Evolutionary conservation across 2,888 invertebrate species (phyloP), one percentile per base, ranked within the genome.

Genomic region (Corythucha ciliata): DNA sequence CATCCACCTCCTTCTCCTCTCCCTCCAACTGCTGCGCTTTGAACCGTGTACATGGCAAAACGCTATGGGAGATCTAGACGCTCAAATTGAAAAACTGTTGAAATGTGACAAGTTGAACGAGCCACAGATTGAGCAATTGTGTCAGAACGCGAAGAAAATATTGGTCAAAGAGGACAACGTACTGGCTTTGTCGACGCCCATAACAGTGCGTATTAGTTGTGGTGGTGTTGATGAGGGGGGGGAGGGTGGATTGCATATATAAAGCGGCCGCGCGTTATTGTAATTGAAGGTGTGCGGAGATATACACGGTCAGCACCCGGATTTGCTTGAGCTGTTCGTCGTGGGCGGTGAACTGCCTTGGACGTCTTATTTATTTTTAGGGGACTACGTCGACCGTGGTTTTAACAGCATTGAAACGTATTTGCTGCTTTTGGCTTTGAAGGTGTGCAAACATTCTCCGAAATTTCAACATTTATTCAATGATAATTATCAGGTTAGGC

Each of bases 331-430:
- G 69, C 72, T 94, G 37, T 93, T 94, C 66, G 93, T 92, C 80
- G 96, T 97, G 14, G 97, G 97, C 32, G 97, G 97, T 14, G 92
- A 96, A 78, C 93, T 97, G 46, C 98, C 98, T 8, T 93, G 94
- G 69, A 97, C 96, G 58, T 98, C 97, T 71, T 98, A 98, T 69
- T 75, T 98, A 56, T 98, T 98, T 68, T 92, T 98, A 86, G 98
- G 98, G 14, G 98, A 98, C 70, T 98, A 97, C 74, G 98, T 98
- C 8, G 98, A 98, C 69, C 76, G 98, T 72, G 98, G 98, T 33
- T 98, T 96, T 71, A 97, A 94, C 72, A 93, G 93, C 64, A 94
- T 98, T 8, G 97, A 98, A 74, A 98, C 97, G 54, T 98, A 98
- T 72, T 77, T 98, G 61, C 75, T 98, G 61, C 75, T 98, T 57